A percentile compares a stretch with the other conserved stretches of the same genome.
Evolutionary conservation across 2,888 invertebrate species (phyloP).

Genomic region (Kryphioiulus occultus): DNA sequence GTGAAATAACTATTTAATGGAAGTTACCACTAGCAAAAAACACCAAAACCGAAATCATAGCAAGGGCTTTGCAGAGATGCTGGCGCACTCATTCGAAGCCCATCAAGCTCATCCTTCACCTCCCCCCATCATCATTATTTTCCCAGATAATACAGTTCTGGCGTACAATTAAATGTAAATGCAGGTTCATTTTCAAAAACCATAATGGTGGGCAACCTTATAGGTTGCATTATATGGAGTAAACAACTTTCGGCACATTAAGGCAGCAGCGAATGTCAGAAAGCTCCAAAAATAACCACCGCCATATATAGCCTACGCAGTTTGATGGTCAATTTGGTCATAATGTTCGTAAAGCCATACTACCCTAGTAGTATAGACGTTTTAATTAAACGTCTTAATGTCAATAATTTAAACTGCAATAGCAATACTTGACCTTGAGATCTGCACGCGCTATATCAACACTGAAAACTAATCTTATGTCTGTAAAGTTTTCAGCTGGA

Average conservation of each 20-base stretch:
- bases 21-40: not conserved
- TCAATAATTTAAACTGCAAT: not conserved
- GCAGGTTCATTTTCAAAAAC: constrained; percentile 18
- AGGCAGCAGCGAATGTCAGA: not conserved
- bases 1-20: constrained; percentile 19
- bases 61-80: not conserved
- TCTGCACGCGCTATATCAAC: no score
- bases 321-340: no score
- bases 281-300: not conserved
- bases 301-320: no score
- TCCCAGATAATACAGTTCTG: not conserved
- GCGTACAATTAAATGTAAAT: not conserved
- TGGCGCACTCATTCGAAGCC: not conserved
- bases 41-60: not conserved
- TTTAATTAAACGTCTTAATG: no score
- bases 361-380: no score
- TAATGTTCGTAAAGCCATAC: no score
- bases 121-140: constrained; percentile 17
- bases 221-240: not conserved
- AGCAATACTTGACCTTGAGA: not conserved
- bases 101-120: not conserved
- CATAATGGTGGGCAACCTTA: not conserved
- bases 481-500: no score
- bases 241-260: constrained; percentile 3
- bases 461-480: no score